These are phyloP conservation scores for Furcula furcula DNA, from an alignment of 2,888 invertebrate species.

Conservation along the genomic window DNA sequence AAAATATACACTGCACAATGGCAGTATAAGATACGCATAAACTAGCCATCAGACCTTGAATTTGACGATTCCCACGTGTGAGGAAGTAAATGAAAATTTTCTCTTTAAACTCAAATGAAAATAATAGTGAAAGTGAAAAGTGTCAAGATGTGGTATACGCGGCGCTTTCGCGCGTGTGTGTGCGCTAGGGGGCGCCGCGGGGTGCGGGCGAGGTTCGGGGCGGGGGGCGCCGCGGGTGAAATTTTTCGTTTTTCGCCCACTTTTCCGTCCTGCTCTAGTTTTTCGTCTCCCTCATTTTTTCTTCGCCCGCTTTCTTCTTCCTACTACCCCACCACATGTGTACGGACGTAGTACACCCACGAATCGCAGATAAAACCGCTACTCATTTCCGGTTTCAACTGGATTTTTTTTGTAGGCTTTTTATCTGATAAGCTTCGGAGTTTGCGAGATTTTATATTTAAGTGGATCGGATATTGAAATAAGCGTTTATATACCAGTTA, in stretches of 20 bases:
- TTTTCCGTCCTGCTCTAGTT: slow-evolving; percentile 82
- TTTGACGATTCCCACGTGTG: too few relatives aligned
- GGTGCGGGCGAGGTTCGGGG: slow-evolving; percentile 42
- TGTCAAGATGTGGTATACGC: slow-evolving; percentile 43
- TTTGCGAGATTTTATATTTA: slow-evolving; percentile 2
- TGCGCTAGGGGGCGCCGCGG: slow-evolving; percentile 48
- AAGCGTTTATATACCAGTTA: too few relatives aligned
- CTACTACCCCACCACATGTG: slow-evolving; percentile 82
- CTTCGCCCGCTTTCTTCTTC: slow-evolving; percentile 79
- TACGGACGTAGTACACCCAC: slow-evolving; percentile 55
- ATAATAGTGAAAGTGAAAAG: slow-evolving; percentile 47
- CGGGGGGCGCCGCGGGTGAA: slow-evolving; percentile 59
- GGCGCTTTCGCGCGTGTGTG: slow-evolving; percentile 66
- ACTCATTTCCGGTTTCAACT: slow-evolving; percentile 61
- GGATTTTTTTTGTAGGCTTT: slow-evolving; percentile 2
- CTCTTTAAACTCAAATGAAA: slow-evolving; percentile 13
- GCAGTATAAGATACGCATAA: too few relatives aligned
- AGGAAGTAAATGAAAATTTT: too few relatives aligned
- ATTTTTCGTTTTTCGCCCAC: slow-evolving; percentile 82
- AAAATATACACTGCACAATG: too few relatives aligned
- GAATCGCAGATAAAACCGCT: slow-evolving; percentile 34
- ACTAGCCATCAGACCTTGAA: too few relatives aligned
- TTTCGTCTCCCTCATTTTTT: slow-evolving; percentile 82
- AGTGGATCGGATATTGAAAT: slow-evolving; percentile 9
- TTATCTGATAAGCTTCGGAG: not conserved